Conservation (phyloP, 2,113 vertebrate genomes). For the Leptodactylus fuscus region DNA sequence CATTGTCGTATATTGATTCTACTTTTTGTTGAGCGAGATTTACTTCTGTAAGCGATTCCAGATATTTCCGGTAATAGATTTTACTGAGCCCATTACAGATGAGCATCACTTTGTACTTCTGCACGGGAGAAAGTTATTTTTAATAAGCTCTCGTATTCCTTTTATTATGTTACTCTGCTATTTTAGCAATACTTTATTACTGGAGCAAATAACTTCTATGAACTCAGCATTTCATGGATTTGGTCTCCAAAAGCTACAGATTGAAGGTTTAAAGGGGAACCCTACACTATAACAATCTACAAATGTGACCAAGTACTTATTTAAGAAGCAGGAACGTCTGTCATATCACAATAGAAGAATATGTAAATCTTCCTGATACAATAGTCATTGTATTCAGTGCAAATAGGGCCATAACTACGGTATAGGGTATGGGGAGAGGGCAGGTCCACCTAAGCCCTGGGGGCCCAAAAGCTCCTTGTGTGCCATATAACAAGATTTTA, state of each 20-base stretch:
- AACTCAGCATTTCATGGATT: neutral
- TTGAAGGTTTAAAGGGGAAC: neutral
- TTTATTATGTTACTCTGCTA: neutral
- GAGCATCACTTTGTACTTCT: neutral
- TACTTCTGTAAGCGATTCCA: neutral
- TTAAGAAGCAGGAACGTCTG: too few species aligned
- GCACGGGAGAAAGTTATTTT: neutral
- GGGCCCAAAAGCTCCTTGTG: too few species aligned
- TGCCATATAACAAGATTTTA: too few species aligned
- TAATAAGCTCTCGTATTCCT: neutral
- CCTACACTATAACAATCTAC: too few species aligned
- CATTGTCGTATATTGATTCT: neutral
- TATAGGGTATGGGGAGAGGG: too few species aligned
- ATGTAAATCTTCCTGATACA: too few species aligned
- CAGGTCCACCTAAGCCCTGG: too few species aligned
- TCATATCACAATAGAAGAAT: too few species aligned
- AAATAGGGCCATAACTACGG: too few species aligned
- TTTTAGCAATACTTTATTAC: neutral
- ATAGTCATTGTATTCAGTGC: too few species aligned
- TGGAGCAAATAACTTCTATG: neutral
- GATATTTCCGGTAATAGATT: neutral
- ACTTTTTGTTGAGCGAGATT: neutral
- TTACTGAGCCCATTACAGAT: conserved; percentile 13
- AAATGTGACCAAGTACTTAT: too few species aligned
- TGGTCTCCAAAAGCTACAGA: neutral